Conservation (phyloP, 2,113 vertebrate species). For the Alosa alosa region DNA sequence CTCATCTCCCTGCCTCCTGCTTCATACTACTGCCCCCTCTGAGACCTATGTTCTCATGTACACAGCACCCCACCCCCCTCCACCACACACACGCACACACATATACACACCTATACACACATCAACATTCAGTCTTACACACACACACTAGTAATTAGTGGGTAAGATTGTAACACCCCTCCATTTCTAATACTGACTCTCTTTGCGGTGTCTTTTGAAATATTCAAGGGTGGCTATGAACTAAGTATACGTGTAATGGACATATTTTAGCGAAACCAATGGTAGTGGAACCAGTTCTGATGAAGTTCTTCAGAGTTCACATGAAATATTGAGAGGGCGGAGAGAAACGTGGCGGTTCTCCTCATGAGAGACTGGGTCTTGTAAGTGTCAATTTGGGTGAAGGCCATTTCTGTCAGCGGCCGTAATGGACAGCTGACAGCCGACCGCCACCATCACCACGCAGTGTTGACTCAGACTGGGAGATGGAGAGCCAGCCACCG, state of each 20-base stretch:
- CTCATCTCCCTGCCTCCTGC: neutral
- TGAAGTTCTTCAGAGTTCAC: neutral
- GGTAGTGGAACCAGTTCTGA: neutral
- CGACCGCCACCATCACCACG: conserved; percentile 19
- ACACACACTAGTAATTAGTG: conserved; percentile 14
- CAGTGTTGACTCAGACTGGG: neutral
- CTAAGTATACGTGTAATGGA: too few relatives aligned
- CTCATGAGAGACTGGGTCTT: conserved; percentile 28
- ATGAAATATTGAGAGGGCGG: conserved; percentile 31
- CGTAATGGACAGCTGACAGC: conserved; percentile 34
- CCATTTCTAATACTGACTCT: too few relatives aligned
- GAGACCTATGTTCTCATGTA: neutral
- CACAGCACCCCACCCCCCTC: neutral
- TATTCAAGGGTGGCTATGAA: too few relatives aligned
- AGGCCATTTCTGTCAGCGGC: conserved; percentile 15
- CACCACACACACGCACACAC: neutral
- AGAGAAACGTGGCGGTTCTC: conserved; percentile 25
- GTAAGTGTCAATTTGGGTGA: conserved; percentile 35
- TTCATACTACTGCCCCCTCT: neutral
- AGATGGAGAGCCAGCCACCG: neutral
- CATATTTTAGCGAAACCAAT: neutral
- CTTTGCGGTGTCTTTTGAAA: too few relatives aligned
- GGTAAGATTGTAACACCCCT: too few relatives aligned
- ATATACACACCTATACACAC: conserved; percentile 24
- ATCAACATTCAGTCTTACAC: neutral